Evolutionary conservation across 2,797 vertebrate species (phyloP), one percentile per base, ranked within the genome.

Genomic region (Parauchenoglanis ngamensis): DNA sequence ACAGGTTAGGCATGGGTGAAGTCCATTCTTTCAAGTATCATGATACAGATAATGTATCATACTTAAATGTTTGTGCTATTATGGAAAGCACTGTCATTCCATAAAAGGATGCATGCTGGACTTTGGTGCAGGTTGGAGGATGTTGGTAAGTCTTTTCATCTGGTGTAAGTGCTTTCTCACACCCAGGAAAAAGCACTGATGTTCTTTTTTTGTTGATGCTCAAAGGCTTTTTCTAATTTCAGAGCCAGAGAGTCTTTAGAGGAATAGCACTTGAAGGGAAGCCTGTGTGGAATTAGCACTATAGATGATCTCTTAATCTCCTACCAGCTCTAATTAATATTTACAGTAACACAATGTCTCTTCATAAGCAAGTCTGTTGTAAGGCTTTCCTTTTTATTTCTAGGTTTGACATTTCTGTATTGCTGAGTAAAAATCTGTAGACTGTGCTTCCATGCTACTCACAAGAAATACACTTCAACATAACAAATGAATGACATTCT

Each of bases 261-360:
- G 21, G 21, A 63, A 85, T 49, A 68, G 28, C 44, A 75, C 52
- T 70, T 78, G 87, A 40, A 25, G 5, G 54, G 21, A 19, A 28
- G 59, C 7, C 56, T 70, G 80, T 52, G 44, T 77, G 5, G 61
- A 84, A 67, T 44, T 70, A 28, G 28, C 67, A 65, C n/a, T 63
- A 28, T 44, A 79, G 63, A 61, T 35, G 44, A 85, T 85, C 44
- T 85, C 87, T 84, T 87, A 77, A 87, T 87, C 35, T 78, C 72
- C 52, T 46, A 25, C 83, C 15, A 57, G 68, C 11, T 73, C 4
- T 72, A 88, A 80, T 88, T 35, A 79, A 78, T 84, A 63, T 68
- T 59, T 59, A 84, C 80, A n/a, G 54, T 67, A 77, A 61, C 57
- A 35, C 75, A 76, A 70, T 65, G 67, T 28, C 35, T 61, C 13